Base-by-base conservation (phyloP, 1,140 invertebrate species). In the Lutraria rhynchaena region DNA sequence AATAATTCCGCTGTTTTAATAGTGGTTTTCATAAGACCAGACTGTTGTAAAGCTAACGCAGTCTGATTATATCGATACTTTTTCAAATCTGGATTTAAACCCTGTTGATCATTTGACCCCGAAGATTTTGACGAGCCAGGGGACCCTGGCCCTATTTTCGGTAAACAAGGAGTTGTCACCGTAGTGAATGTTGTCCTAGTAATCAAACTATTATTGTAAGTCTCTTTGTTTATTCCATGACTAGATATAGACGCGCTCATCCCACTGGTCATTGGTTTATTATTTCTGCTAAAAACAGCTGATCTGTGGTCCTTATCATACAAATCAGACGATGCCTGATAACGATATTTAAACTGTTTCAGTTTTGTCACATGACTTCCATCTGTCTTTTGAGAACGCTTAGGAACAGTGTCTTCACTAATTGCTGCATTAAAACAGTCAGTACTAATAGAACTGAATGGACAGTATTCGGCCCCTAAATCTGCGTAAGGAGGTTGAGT, bases 1-100 rank as follows among this genome's bases (percentile, higher is more conserved):
- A 78, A 24, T 19, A 78, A 53, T 19, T 78, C 75, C 4, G 75
- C 75, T 37, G 75, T 78, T 69, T 78, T 78, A 29, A 78, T 58
- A 22, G 75, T 78, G 7, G 63, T 78, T 51, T 78, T 69, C 75
- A 78, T 78, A 35, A 78, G 37, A 24, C 75, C 75, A 11, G 75
- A 78, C 60, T 78, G 75, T 29, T 69, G 75, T 57, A 78, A 69
- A 27, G 75, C 75, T 55, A 69, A 51, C 29, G 75, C 61, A 17
- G 75, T 78, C 61, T 78, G 61, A 57, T 78, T 69, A 29, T 78
- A 78, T 2, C 75, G 44, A 46, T 58, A 46, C 22, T 69, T 55
- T 69, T 69, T 78, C 31, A 76, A n/a, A 22, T 76, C 73, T 29
- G 41, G 55, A 4, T 61, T 55, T 29, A 15, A 4, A 22, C 33